Evolutionary conservation across 2,113 vertebrate genomes (phyloP).

Genomic region (Terrapene triunguis): DNA sequence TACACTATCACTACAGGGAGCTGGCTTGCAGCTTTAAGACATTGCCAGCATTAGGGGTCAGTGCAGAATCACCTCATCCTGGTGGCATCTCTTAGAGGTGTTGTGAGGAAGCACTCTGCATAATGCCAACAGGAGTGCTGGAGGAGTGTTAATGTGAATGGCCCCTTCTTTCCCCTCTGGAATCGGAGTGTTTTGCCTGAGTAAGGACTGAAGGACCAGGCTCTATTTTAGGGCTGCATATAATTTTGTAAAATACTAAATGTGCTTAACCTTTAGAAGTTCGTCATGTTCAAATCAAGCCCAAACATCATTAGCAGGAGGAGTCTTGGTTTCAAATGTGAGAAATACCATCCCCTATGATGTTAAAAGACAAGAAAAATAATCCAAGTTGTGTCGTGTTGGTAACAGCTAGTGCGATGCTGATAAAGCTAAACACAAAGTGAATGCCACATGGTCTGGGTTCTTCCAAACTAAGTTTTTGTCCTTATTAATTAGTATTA

Average conservation of each 20-base stretch:
- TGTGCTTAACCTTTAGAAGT: neutral
- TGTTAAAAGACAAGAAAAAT: neutral
- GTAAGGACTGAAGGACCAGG: neutral
- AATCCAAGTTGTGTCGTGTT: neutral
- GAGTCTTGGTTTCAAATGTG: neutral
- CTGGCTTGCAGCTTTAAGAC: neutral
- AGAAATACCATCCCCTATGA: rapidly evolving
- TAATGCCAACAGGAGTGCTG: rapidly evolving
- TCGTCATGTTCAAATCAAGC: neutral
- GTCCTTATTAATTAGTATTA: neutral
- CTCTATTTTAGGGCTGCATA: neutral
- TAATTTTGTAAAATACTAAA: neutral
- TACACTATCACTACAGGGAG: rapidly evolving
- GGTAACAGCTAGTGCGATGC: neutral
- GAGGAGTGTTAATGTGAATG: rapidly evolving
- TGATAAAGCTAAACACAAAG: rapidly evolving
- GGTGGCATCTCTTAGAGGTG: rapidly evolving
- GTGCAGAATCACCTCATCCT: neutral
- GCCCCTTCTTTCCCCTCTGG: rapidly evolving
- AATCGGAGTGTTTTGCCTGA: neutral
- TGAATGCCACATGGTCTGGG: neutral
- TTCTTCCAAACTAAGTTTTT: neutral
- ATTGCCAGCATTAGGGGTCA: rapidly evolving
- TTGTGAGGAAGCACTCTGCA: rapidly evolving
- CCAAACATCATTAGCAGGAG: neutral